These are phyloP conservation scores for Diachasma alloeum DNA, from an alignment of 1,140 invertebrate species.

Conservation along the genomic window DNA sequence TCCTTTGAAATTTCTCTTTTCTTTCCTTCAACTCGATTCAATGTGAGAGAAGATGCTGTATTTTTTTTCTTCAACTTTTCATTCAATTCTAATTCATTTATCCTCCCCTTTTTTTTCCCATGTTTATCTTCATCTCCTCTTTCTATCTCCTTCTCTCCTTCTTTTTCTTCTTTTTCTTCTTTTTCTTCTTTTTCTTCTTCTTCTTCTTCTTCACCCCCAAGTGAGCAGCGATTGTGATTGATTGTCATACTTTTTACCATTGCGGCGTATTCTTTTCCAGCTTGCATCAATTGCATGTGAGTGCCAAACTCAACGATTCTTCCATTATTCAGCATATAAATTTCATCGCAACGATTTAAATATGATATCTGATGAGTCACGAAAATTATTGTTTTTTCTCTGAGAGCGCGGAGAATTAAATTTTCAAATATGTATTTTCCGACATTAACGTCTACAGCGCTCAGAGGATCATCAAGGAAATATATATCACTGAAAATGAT, in stretches of 20 bases:
- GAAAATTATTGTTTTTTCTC: conserved; percentile 74
- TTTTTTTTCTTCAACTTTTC: too few relatives aligned
- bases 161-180: too few relatives aligned
- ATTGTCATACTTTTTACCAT: conserved; percentile 42
- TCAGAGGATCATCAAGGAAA: conserved; percentile 76
- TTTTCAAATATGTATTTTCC: conserved; percentile 71
- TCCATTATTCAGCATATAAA: conserved; percentile 71
- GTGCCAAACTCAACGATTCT: conserved; percentile 73
- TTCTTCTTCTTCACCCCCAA: neutral
- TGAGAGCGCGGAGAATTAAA: conserved; percentile 67
- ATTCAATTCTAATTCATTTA: too few relatives aligned
- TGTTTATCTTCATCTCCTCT: too few relatives aligned
- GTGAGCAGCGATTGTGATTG: neutral
- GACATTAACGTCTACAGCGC: conserved; percentile 73
- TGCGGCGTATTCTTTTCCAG: conserved; percentile 70
- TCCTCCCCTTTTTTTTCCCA: too few relatives aligned
- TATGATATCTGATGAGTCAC: conserved; percentile 72
- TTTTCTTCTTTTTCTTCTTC: neutral
- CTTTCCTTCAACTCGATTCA: neutral
- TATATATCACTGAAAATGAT: conserved; percentile 70
- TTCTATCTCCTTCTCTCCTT: too few relatives aligned
- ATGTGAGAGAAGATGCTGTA: too few relatives aligned
- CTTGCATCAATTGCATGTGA: conserved; percentile 71
- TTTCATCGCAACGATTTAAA: conserved; percentile 69
- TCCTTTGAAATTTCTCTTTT: neutral